Conservation (phyloP, 2,113 vertebrate species). For the Mesembrinibis cayennensis region DNA sequence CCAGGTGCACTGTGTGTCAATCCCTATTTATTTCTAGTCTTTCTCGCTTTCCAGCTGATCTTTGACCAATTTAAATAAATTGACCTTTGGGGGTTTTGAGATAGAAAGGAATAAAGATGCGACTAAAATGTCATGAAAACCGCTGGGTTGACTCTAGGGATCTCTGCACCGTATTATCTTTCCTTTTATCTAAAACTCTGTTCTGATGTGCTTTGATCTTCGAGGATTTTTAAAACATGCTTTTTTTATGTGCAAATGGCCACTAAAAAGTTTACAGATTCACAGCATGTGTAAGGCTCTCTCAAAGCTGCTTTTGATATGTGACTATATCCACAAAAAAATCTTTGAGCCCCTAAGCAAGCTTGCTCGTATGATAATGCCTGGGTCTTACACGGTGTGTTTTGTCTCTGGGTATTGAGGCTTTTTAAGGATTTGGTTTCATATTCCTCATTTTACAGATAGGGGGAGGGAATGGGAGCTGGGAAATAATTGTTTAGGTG, state of each 20-base stretch:
- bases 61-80: slow-evolving; percentile 51
- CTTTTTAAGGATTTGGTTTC: background rate
- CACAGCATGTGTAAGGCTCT: background rate
- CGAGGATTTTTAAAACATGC: background rate
- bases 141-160: background rate
- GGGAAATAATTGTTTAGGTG: background rate
- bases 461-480: background rate
- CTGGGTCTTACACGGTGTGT: background rate
- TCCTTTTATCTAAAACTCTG: slow-evolving; percentile 39
- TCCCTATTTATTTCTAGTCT: background rate
- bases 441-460: background rate
- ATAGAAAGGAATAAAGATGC: slow-evolving; percentile 18
- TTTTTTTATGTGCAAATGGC: slow-evolving; percentile 26
- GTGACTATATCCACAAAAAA: background rate
- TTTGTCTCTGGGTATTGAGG: background rate
- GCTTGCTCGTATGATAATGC: background rate
- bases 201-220: slow-evolving; percentile 53
- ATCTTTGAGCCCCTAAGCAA: background rate
- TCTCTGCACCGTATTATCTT: background rate
- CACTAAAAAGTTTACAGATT: slow-evolving; percentile 28
- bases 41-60: background rate
- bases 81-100: slow-evolving; percentile 47
- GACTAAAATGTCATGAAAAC: slow-evolving; percentile 39
- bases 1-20: background rate
- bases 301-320: background rate